phyloP scores from a whole-genome alignment of 2,797 vertebrate genomes.

The Euthynnus affinis region DNA sequence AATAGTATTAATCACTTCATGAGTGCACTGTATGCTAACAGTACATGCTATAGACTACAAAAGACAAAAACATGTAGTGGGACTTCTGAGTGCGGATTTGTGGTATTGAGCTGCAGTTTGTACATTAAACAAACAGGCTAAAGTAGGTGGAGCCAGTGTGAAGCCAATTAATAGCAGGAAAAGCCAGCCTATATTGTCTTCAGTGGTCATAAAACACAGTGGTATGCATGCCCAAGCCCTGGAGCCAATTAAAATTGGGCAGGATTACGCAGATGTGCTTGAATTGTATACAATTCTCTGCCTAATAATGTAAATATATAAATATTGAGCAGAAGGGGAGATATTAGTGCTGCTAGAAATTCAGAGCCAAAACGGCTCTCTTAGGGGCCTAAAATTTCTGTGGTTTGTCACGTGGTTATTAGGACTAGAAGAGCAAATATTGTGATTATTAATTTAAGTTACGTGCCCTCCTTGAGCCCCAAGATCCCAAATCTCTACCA shows the following conservation, averaged over 20 bases:
- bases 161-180: constrained; percentile 24
- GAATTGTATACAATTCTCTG: not conserved
- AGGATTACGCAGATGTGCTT: not conserved
- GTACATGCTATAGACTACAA: not conserved
- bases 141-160: constrained; percentile 16
- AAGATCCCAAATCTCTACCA: not conserved
- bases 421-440: not conserved
- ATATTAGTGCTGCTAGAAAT: not conserved
- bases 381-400: not conserved
- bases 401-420: not conserved
- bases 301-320: not conserved
- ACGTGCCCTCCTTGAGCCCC: not conserved
- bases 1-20: not conserved
- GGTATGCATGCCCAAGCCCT: not conserved
- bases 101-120: constrained; percentile 16
- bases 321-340: not conserved
- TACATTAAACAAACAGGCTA: constrained; percentile 4
- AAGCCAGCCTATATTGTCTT: constrained; percentile 18
- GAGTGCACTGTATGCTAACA: not conserved
- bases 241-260: not conserved
- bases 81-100: not conserved
- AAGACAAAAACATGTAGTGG: not conserved
- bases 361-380: not conserved
- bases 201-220: constrained; percentile 11
- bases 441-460: constrained; percentile 7